Evolutionary conservation across 2,888 invertebrate genomes (phyloP).

Genomic region (Lottia gigantea): DNA sequence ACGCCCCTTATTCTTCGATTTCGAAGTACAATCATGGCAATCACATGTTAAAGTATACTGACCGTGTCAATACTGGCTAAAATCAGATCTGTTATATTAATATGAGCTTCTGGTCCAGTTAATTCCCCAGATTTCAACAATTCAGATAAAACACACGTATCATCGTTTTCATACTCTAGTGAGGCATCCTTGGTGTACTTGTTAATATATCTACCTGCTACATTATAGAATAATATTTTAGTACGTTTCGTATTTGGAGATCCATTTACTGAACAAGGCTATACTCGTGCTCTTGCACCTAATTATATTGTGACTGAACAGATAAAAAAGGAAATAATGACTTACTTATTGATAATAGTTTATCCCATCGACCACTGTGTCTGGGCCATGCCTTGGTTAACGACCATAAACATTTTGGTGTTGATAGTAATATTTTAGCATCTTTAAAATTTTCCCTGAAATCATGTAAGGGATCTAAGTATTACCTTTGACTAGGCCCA

Average conservation of each 20-base stretch:
- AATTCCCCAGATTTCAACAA: slow-evolving; percentile 23
- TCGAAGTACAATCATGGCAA: too few relatives aligned
- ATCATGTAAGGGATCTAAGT: too few relatives aligned
- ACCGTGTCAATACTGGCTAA: slow-evolving; percentile 42
- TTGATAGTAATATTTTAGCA: slow-evolving; percentile 33
- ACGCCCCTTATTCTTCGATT: too few relatives aligned
- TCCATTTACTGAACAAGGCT: too few relatives aligned
- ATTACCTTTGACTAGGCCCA: too few relatives aligned
- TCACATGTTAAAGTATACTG: slow-evolving; percentile 7
- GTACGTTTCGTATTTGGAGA: too few relatives aligned
- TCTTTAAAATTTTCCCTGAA: slow-evolving; percentile 36
- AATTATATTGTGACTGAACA: too few relatives aligned
- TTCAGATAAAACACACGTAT: slow-evolving; percentile 26
- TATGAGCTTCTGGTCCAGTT: slow-evolving; percentile 30
- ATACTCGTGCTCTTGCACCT: too few relatives aligned
- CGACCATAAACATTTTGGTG: slow-evolving; percentile 31
- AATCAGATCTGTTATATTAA: slow-evolving; percentile 38
- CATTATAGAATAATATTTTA: too few relatives aligned
- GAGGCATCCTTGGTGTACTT: slow-evolving; percentile 1
- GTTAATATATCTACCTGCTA: slow-evolving; percentile 15
- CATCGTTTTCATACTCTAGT: neutral
- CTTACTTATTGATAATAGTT: slow-evolving; percentile 36
- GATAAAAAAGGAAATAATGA: too few relatives aligned
- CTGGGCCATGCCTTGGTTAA: slow-evolving; percentile 36
- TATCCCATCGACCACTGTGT: slow-evolving; percentile 37